These are phyloP conservation scores for Pyrochroa serraticornis DNA, from an alignment of 2,888 invertebrate genomes.

Conservation along the genomic window DNA sequence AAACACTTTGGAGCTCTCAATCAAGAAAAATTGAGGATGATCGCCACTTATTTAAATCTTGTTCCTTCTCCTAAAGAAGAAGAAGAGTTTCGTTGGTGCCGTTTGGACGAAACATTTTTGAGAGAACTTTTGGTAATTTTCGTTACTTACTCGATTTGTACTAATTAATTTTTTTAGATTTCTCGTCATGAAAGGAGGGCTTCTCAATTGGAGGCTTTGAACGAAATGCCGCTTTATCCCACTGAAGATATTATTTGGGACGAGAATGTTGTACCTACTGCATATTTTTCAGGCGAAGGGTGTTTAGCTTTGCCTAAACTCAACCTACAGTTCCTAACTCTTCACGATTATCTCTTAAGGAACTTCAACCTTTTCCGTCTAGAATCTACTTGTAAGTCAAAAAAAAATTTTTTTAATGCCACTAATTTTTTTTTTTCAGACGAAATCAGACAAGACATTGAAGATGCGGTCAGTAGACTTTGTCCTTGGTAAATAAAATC, in stretches of 20 bases:
- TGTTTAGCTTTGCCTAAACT: constrained; percentile 96
- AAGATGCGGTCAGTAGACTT: constrained; percentile 93
- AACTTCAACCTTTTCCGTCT: constrained; percentile 97
- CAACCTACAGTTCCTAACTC: constrained; percentile 95
- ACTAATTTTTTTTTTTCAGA: constrained; percentile 62
- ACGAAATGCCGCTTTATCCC: constrained; percentile 98
- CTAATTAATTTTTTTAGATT: constrained; percentile 59
- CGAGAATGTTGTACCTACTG: constrained; percentile 97
- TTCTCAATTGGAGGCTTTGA: constrained; percentile 92
- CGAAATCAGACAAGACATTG: constrained; percentile 98
- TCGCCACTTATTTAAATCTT: constrained; percentile 86
- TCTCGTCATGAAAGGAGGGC: constrained; percentile 86
- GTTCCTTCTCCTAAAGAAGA: constrained; percentile 78
- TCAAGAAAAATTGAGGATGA: constrained; percentile 79
- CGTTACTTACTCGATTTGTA: not conserved
- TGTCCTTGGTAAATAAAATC: constrained; percentile 81
- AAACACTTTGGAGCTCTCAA: constrained; percentile 85
- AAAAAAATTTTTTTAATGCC: constrained; percentile 4
- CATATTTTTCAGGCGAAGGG: constrained; percentile 95
- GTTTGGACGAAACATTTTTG: constrained; percentile 80
- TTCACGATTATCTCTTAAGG: constrained; percentile 95
- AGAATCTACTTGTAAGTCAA: constrained; percentile 91
- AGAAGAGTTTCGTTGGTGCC: constrained; percentile 73
- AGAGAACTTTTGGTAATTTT: constrained; percentile 80
- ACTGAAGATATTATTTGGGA: constrained; percentile 99